Evolutionary conservation across 2,888 invertebrate species (phyloP).

Genomic region (Diachrysia chrysitis): DNA sequence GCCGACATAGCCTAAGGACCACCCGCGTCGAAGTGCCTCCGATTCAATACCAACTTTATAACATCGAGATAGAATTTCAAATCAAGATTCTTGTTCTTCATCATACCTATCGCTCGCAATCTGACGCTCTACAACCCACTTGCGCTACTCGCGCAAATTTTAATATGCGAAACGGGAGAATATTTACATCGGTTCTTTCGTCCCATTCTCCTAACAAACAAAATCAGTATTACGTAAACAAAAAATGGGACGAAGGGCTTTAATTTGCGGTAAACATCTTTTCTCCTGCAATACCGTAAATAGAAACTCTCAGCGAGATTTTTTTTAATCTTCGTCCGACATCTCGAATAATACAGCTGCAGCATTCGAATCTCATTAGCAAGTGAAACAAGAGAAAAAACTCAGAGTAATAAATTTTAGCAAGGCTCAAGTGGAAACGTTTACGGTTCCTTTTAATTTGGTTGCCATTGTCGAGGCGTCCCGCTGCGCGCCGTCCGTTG

Average conservation of each 20-base stretch:
- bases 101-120: slow-evolving; percentile 77
- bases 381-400: slow-evolving; percentile 85
- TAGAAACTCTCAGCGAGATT: slow-evolving; percentile 67
- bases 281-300: slow-evolving; percentile 63
- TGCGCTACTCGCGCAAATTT: slow-evolving; percentile 76
- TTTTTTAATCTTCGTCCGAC: slow-evolving; percentile 76
- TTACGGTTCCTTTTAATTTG: slow-evolving; percentile 89
- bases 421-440: slow-evolving; percentile 87
- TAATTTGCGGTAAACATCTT: slow-evolving; percentile 68
- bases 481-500: slow-evolving; percentile 83
- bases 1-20: slow-evolving; percentile 84
- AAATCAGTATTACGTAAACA: slow-evolving; percentile 68
- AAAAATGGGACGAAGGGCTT: slow-evolving; percentile 67
- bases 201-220: slow-evolving; percentile 64
- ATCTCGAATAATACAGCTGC: slow-evolving; percentile 83
- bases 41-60: slow-evolving; percentile 84
- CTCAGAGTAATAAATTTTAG: slow-evolving; percentile 87
- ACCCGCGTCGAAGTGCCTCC: slow-evolving; percentile 82
- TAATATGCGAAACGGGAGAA: slow-evolving; percentile 73
- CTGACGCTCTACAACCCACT: slow-evolving; percentile 79
- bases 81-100: slow-evolving; percentile 65
- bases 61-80: slow-evolving; percentile 75
- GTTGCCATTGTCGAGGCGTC: slow-evolving; percentile 87
- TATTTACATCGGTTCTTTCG: slow-evolving; percentile 66
- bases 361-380: slow-evolving; percentile 88